Evolutionary conservation across 1,140 invertebrate genomes (phyloP).

Genomic region (Drosophila mauritiana): DNA sequence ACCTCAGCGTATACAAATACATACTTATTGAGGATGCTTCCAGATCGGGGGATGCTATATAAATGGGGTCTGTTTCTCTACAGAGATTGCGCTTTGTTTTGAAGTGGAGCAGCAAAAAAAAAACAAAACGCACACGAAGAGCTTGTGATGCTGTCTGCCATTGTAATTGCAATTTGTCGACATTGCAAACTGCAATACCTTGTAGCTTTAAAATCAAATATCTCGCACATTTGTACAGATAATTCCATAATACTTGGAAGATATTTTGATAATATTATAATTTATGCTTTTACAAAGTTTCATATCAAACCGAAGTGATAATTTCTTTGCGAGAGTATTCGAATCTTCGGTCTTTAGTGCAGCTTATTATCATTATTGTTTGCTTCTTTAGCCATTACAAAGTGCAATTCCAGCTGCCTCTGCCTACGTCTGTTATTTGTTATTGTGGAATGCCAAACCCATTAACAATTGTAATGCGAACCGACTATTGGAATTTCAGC

Average conservation of each 20-base stretch:
- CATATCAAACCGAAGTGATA: neutral
- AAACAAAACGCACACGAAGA: neutral
- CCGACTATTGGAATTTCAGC: conserved; percentile 50
- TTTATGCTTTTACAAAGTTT: neutral
- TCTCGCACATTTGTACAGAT: neutral
- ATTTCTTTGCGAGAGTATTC: neutral
- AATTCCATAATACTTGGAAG: neutral
- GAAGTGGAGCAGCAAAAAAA: conserved; percentile 58
- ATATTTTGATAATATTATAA: neutral
- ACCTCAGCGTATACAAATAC: conserved; percentile 12
- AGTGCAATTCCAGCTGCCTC: conserved; percentile 51
- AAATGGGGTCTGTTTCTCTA: conserved; percentile 25
- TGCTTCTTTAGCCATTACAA: conserved; percentile 48
- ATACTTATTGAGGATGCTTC: conserved; percentile 4
- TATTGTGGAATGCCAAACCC: conserved; percentile 60
- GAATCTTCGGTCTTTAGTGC: neutral
- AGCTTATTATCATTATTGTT: conserved; percentile 29
- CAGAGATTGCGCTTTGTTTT: conserved; percentile 69
- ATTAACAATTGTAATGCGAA: conserved; percentile 75
- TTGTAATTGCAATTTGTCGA: conserved; percentile 23
- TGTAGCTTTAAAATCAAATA: neutral
- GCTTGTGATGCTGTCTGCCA: conserved; percentile 18
- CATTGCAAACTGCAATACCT: conserved; percentile 5
- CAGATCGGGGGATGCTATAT: conserved; percentile 21
- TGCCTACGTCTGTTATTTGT: conserved; percentile 29